Evolutionary conservation across 2,888 invertebrate genomes (phyloP).

Genomic region (Drosophila ochracea): DNA sequence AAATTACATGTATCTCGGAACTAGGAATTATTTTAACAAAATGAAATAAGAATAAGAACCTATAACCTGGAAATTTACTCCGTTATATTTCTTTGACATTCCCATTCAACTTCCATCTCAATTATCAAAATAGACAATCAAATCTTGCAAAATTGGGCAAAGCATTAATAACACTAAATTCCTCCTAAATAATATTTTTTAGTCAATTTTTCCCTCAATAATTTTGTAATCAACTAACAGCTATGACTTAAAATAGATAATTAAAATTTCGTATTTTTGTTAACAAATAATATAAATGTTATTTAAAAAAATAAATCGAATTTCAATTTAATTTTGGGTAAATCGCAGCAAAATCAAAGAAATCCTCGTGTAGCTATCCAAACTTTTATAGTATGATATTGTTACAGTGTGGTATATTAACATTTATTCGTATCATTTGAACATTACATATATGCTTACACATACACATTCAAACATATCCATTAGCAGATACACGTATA

Average conservation of each 20-base stretch:
- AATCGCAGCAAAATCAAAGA: neutral
- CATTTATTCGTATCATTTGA: conserved; percentile 21
- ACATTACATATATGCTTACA: conserved; percentile 34
- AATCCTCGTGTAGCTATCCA: neutral
- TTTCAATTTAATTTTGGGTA: neutral
- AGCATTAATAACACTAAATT: neutral
- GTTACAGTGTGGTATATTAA: neutral
- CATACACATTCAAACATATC: conserved; percentile 40
- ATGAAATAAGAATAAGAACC: neutral
- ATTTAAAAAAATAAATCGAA: neutral
- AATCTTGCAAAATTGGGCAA: neutral
- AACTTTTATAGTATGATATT: neutral
- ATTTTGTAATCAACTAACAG: neutral
- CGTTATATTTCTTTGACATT: neutral
- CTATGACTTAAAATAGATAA: neutral
- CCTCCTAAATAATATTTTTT: neutral
- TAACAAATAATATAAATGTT: neutral
- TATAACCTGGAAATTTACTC: neutral
- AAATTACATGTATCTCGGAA: neutral
- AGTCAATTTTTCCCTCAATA: neutral
- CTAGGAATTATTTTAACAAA: neutral
- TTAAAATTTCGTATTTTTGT: neutral
- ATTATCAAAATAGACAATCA: neutral
- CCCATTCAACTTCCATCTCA: neutral
- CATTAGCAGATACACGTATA: conserved; percentile 36